Evolutionary conservation across 2,797 vertebrate species (phyloP).

Genomic region (Coccyzus lansbergi): DNA sequence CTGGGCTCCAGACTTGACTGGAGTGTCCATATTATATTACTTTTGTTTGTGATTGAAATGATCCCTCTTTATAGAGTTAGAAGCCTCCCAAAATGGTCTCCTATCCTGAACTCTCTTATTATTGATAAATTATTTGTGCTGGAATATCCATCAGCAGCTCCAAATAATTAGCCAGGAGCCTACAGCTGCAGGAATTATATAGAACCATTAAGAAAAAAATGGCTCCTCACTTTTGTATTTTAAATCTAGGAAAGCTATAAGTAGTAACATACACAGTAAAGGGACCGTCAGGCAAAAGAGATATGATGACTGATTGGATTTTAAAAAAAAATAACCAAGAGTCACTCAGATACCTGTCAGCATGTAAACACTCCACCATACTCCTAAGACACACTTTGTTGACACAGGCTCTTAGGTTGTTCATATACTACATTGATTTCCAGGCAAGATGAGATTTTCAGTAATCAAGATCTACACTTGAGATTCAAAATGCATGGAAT

Average conservation of each 20-base stretch:
- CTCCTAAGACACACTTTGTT: background rate
- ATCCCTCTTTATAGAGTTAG: background rate
- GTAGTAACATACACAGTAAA: background rate
- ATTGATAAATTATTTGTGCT: background rate
- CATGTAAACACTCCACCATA: background rate
- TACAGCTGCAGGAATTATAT: background rate
- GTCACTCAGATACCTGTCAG: background rate
- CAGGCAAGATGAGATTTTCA: background rate
- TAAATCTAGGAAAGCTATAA: background rate
- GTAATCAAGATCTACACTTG: background rate
- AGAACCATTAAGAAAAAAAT: background rate
- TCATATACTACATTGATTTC: background rate
- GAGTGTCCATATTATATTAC: background rate
- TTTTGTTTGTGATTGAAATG: background rate
- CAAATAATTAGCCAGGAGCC: background rate
- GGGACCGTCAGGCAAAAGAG: background rate
- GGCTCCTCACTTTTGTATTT: background rate
- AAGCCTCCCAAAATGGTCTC: background rate
- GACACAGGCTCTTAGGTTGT: background rate
- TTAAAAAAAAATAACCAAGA: background rate
- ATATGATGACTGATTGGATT: background rate
- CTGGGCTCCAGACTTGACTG: background rate
- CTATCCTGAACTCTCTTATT: background rate
- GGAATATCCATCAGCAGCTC: background rate
- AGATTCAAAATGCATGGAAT: background rate